Evolutionary conservation across 2,797 vertebrate genomes (phyloP).

Genomic region (Gymnopithys bicolor): DNA sequence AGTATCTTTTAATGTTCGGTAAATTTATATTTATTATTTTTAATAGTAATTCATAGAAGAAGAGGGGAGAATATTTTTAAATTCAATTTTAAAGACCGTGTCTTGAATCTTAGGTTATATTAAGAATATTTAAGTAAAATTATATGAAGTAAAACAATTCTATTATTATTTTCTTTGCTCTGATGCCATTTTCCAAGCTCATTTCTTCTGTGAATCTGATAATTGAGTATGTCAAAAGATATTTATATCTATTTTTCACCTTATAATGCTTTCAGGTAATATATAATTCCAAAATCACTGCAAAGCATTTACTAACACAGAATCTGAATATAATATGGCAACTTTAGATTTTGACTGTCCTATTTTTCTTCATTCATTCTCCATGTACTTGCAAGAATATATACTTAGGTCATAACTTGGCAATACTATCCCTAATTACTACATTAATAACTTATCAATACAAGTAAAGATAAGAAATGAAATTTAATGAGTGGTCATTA

Average conservation of each 20-base stretch:
- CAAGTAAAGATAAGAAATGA: background rate
- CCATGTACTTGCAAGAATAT: background rate
- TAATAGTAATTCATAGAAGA: background rate
- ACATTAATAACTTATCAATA: background rate
- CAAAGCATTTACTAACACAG: background rate
- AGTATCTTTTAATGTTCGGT: background rate
- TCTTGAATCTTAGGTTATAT: background rate
- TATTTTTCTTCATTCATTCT: background rate
- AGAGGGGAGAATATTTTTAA: background rate
- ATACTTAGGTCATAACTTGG: background rate
- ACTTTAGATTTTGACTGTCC: background rate
- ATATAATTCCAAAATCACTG: background rate
- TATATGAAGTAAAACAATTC: background rate
- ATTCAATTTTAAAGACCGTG: background rate
- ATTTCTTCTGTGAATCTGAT: background rate
- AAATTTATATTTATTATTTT: background rate
- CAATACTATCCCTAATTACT: background rate
- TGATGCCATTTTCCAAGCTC: background rate
- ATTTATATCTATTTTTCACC: background rate
- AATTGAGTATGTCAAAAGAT: background rate
- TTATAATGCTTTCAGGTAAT: background rate
- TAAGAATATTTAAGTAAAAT: background rate
- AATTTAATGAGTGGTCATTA: background rate
- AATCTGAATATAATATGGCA: background rate
- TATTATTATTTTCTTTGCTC: background rate